Conservation (phyloP, 2,888 invertebrate species). For the Acanthosepion esculentum region DNA sequence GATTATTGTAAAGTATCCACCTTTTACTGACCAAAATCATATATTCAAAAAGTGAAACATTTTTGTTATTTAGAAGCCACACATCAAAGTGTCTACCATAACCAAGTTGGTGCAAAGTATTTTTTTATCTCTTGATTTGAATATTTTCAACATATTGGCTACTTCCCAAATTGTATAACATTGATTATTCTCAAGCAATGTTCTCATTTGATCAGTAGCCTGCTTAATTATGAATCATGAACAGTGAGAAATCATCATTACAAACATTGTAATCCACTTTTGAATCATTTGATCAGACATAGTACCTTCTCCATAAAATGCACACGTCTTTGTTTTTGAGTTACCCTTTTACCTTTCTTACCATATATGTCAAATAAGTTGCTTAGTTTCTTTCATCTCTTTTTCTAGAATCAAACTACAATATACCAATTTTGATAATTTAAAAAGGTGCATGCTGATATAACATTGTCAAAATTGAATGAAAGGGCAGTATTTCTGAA, state of each 20-base stretch:
- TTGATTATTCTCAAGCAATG: not conserved
- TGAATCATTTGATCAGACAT: not conserved
- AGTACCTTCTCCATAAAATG: not conserved
- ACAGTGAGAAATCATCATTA: not conserved
- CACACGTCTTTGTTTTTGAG: not conserved
- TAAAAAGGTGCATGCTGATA: not conserved
- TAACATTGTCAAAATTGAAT: not conserved
- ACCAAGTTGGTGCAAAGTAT: not conserved
- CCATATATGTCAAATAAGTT: not conserved
- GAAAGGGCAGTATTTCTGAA: not conserved
- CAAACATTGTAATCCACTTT: not conserved
- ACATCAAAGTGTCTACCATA: too few species aligned
- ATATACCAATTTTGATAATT: not conserved
- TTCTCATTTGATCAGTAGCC: too few species aligned
- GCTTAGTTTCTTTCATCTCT: not conserved
- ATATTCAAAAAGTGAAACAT: too few species aligned
- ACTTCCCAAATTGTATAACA: not conserved
- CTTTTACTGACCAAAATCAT: too few species aligned
- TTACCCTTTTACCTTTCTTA: too few species aligned
- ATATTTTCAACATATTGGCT: not conserved
- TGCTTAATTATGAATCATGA: too few species aligned
- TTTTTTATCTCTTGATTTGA: not conserved
- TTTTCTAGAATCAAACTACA: not conserved
- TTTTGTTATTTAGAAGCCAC: too few species aligned
- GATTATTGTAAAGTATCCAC: too few species aligned